phyloP scores from a whole-genome alignment of 2,888 invertebrate species.

The Agonopterix heracliana region DNA sequence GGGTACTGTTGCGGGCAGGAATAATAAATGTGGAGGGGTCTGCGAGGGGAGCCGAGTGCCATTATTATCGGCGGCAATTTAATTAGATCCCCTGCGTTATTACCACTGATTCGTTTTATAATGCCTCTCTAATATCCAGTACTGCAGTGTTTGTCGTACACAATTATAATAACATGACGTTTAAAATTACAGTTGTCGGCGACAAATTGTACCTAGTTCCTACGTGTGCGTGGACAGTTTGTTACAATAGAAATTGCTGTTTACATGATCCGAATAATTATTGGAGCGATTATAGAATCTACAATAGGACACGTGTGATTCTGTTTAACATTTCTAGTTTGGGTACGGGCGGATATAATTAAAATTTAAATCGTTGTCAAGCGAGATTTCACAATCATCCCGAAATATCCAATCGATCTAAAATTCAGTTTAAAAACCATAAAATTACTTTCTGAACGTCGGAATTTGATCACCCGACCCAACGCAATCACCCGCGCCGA shows the following conservation, averaged over 20 bases:
- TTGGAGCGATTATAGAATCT: constrained; percentile 11
- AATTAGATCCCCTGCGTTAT: constrained; percentile 73
- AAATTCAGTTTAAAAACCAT: constrained; percentile 65
- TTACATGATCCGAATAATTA: constrained; percentile 23
- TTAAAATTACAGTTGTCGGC: constrained; percentile 39
- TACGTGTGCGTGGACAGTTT: constrained; percentile 15
- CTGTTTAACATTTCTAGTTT: too few species aligned
- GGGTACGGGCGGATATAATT: too few species aligned
- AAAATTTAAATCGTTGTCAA: too few species aligned
- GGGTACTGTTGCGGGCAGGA: constrained; percentile 49
- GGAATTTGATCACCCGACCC: constrained; percentile 64
- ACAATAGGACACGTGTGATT: too few species aligned
- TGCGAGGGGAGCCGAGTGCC: constrained; percentile 61
- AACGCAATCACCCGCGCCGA: constrained; percentile 64
- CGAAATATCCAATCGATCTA: constrained; percentile 36
- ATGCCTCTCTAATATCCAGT: constrained; percentile 54
- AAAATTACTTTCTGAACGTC: constrained; percentile 68
- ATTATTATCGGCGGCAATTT: constrained; percentile 75
- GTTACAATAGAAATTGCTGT: constrained; percentile 24
- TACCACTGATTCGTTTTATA: constrained; percentile 72
- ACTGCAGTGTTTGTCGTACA: constrained; percentile 32
- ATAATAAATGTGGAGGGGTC: constrained; percentile 71
- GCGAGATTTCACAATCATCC: constrained; percentile 12
- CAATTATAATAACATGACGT: constrained; percentile 34
- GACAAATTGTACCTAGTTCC: constrained; percentile 30